These are phyloP conservation scores for Scylla paramamosain DNA, from an alignment of 1,140 invertebrate genomes.

Conservation along the genomic window DNA sequence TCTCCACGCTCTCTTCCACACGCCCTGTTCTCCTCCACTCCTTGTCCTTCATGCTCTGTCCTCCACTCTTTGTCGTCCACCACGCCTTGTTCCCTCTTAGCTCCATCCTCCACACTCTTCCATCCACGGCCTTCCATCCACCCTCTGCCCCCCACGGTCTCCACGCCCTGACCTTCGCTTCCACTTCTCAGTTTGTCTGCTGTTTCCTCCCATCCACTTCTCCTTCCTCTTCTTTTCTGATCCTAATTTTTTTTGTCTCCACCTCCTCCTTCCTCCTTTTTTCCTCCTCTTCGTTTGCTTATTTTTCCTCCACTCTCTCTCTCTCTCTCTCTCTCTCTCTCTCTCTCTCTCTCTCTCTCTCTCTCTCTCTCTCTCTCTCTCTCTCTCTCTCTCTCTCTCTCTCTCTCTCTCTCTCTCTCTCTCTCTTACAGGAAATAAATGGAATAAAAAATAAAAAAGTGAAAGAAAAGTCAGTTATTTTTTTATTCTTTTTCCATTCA, in stretches of 20 bases:
- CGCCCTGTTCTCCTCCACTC: too few species aligned
- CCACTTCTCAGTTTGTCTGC: background rate
- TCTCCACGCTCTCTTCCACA: too few species aligned
- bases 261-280: background rate
- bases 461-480: too few species aligned
- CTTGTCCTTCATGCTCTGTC: too few species aligned
- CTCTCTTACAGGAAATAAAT: background rate
- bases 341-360: slow-evolving; percentile 39
- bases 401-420: background rate
- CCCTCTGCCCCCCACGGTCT: background rate
- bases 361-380: slow-evolving; percentile 27
- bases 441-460: too few species aligned
- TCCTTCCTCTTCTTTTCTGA: background rate
- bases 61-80: background rate
- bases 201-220: background rate
- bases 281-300: background rate
- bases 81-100: background rate
- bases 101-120: background rate
- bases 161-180: background rate
- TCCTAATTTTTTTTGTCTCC: background rate
- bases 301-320: background rate
- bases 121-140: background rate
- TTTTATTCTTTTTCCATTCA: too few species aligned
- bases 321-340: slow-evolving; percentile 30
- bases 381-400: slow-evolving; percentile 45